Evolutionary conservation across 35 echinoderm and acorn worm genomes (phyloP).

Genomic region (Diadema setosum): DNA sequence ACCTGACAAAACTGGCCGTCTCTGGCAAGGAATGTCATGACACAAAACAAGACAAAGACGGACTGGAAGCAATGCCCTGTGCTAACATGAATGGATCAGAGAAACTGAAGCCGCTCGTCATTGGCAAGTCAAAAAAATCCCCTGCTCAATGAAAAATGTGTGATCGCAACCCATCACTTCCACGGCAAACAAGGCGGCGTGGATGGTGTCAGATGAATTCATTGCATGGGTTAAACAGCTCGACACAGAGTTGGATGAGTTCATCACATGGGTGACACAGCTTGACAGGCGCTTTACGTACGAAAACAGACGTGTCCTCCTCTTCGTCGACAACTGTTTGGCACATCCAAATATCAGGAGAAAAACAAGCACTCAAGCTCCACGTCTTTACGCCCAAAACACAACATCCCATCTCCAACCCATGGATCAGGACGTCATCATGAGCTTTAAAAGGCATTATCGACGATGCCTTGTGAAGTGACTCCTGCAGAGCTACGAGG

Average conservation of each 20-base stretch:
- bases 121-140: constrained; percentile 6
- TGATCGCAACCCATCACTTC: neutral
- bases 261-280: neutral
- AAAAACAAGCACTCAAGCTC: neutral
- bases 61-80: neutral
- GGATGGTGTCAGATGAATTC: constrained; percentile 12
- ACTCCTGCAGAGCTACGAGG: neutral
- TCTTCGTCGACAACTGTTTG: constrained; percentile 12
- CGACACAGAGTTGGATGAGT: no score
- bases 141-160: neutral
- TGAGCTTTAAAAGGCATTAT: neutral
- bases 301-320: constrained; percentile 1
- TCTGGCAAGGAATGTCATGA: constrained; percentile 20
- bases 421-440: constrained; percentile 14
- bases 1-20: neutral
- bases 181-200: neutral
- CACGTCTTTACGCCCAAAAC: neutral
- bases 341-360: neutral
- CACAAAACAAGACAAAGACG: constrained; percentile 4
- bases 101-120: constrained; percentile 22
- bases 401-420: constrained; percentile 17
- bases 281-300: neutral
- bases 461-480: neutral
- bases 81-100: constrained; percentile 15
- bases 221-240: neutral